Base-by-base conservation (phyloP, 2,888 invertebrate species). In the Aphrophora alni region DNA sequence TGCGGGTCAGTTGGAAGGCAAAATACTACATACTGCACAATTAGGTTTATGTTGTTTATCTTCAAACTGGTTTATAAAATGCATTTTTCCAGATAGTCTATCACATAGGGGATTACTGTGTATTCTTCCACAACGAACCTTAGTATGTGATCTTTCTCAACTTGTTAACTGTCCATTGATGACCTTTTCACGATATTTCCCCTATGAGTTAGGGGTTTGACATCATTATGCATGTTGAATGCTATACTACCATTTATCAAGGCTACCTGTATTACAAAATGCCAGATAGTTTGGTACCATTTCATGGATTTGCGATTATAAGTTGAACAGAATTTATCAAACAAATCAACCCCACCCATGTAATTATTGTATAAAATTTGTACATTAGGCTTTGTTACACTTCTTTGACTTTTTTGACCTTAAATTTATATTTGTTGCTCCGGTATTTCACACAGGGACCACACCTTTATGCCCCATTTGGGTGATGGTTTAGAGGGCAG, bases 381-480 rank as follows among this genome's bases (percentile, higher is more conserved):
- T 38, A 75, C 38, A 44, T 44, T 75, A 26, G 44, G 38, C 44
- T 75, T 75, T 14, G 25, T 51, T 51, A 38, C 75, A 26, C 17
- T 59, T 59, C 75, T 25, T 5, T 26, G 21, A 12, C 26, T 51
- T 51, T 12, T 75, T 59, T 25, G 44, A 75, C 26, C 38, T 21
- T 26, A 28, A 12, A 8, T 21, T 24, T 25, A 44, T 26, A 38
- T 17, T 38, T 24, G 38, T 75, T 17, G 38, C 38, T 17, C 44
- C 44, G n/a, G 75, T 75, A 44, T 75, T 38, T 51, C 75, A 75
- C 51, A 75, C 25, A 75, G 24, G 24, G 75, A 51, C 75, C 75
- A 75, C 75, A 75, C 75, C 27, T 75, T 75, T 51, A 51, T 75
- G 38, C 75, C 75, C 75, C 44, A 75, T 51, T 75, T 75, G 10